phyloP scores from a whole-genome alignment of 2,888 invertebrate species.

The Arge pagana region DNA sequence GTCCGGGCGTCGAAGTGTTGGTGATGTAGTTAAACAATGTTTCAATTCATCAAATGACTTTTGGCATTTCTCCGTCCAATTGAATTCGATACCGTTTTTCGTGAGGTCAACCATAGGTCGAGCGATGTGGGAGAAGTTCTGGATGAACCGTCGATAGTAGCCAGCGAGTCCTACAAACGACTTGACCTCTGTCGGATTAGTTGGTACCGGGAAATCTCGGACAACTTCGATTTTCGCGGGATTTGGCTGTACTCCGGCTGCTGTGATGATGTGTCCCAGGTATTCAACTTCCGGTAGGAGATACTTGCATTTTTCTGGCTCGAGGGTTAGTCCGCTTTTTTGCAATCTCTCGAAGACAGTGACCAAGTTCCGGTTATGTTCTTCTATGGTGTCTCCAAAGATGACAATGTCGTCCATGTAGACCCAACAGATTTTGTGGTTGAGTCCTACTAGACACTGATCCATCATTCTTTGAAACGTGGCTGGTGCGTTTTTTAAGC shows the following conservation, averaged over 20 bases:
- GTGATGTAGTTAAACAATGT: slow-evolving; percentile 31
- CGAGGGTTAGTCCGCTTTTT: slow-evolving; percentile 15
- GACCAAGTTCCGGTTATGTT: slow-evolving; percentile 23
- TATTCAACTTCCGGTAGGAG: slow-evolving; percentile 25
- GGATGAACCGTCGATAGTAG: slow-evolving; percentile 26
- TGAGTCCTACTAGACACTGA: slow-evolving; percentile 34
- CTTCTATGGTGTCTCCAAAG: slow-evolving; percentile 18
- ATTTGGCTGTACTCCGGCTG: slow-evolving; percentile 31
- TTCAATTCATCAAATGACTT: slow-evolving; percentile 33
- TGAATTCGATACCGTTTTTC: slow-evolving; percentile 18
- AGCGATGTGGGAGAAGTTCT: slow-evolving; percentile 15
- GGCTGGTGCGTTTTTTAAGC: slow-evolving; percentile 41
- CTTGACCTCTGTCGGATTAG: slow-evolving; percentile 23
- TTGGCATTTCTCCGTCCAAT: slow-evolving; percentile 18
- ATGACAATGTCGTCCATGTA: slow-evolving; percentile 43
- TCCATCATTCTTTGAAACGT: slow-evolving; percentile 49
- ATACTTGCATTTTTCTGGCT: slow-evolving; percentile 24
- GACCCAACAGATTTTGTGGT: slow-evolving; percentile 28
- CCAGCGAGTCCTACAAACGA: slow-evolving; percentile 23
- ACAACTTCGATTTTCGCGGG: slow-evolving; percentile 25
- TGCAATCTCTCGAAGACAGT: slow-evolving; percentile 20
- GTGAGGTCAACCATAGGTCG: slow-evolving; percentile 20
- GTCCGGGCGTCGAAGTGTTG: slow-evolving; percentile 37
- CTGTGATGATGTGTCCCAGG: slow-evolving; percentile 34
- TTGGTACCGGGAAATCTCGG: slow-evolving; percentile 1